phyloP scores from a whole-genome alignment of 2,888 invertebrate genomes.

The Cataglyphis livida region DNA sequence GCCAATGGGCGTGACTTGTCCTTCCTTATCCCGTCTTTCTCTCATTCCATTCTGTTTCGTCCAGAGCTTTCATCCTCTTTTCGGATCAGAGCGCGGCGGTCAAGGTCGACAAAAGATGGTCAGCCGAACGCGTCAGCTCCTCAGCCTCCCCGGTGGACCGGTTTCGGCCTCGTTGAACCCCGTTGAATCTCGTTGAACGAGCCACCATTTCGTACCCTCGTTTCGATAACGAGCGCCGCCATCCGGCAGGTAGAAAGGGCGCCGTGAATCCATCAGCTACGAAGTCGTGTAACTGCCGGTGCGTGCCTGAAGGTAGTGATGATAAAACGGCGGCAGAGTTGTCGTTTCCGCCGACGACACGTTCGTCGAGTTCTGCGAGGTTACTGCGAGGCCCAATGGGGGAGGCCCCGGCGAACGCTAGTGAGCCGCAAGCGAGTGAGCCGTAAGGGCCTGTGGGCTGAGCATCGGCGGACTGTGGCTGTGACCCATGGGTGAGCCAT shows the following conservation, averaged over 20 bases:
- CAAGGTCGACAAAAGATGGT: constrained; percentile 47
- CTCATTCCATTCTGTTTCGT: background rate
- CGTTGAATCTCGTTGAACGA: constrained; percentile 63
- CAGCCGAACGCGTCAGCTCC: constrained; percentile 48
- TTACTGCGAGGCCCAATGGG: constrained; percentile 84
- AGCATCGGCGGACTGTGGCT: constrained; percentile 93
- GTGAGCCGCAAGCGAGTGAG: constrained; percentile 93
- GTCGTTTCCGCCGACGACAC: constrained; percentile 75
- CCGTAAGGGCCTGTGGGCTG: constrained; percentile 92
- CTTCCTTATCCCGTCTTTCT: constrained; percentile 1
- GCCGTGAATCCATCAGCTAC: constrained; percentile 77
- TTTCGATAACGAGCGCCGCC: constrained; percentile 51
- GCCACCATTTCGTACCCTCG: constrained; percentile 46
- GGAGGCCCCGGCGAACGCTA: constrained; percentile 89
- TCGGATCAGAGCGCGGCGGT: constrained; percentile 32
- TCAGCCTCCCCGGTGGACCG: constrained; percentile 80
- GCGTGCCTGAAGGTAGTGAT: constrained; percentile 84
- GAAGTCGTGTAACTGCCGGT: constrained; percentile 82
- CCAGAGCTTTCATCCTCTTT: constrained; percentile 46
- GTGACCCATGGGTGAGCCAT: constrained; percentile 94
- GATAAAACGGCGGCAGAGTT: constrained; percentile 83
- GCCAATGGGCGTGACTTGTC: background rate
- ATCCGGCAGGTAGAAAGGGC: constrained; percentile 43
- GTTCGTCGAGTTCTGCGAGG: constrained; percentile 77
- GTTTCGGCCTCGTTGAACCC: constrained; percentile 77